Conservation (phyloP, 2,113 vertebrate species). For the Nansenia antarctica region DNA sequence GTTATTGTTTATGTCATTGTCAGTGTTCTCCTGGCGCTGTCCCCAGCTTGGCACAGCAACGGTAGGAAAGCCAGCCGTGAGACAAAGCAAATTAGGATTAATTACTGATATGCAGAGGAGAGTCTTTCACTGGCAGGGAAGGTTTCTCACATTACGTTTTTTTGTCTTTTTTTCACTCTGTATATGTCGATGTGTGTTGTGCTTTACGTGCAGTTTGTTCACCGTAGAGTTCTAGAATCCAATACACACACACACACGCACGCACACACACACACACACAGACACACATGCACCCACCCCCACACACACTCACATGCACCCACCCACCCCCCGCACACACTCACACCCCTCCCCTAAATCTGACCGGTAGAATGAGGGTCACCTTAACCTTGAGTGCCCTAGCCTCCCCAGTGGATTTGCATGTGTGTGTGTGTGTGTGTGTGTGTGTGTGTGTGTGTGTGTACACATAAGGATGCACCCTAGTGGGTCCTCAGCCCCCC, state of each 20-base stretch:
- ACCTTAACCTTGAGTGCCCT: conserved; percentile 37
- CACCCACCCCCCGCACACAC: too few species aligned
- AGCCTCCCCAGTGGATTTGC: conserved; percentile 5
- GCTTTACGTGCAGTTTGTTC: background rate
- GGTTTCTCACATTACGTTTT: background rate
- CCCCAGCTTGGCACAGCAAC: background rate
- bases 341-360: background rate
- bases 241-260: background rate
- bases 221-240: background rate
- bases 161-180: too few species aligned
- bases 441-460: too few species aligned
- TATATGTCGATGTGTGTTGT: background rate
- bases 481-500: conserved; percentile 6
- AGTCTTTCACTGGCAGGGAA: background rate
- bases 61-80: conserved; percentile 3
- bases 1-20: conserved; percentile 4
- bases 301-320: background rate
- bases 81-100: conserved; percentile 20
- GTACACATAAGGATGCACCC: conserved; percentile 20
- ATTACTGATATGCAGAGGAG: conserved; percentile 9
- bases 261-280: conserved; percentile 1
- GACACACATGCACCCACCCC: background rate
- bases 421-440: conserved; percentile 7
- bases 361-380: conserved; percentile 1
- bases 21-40: background rate